Conservation (phyloP, 64 coral and sea anemone species). For the Porites lutea region DNA sequence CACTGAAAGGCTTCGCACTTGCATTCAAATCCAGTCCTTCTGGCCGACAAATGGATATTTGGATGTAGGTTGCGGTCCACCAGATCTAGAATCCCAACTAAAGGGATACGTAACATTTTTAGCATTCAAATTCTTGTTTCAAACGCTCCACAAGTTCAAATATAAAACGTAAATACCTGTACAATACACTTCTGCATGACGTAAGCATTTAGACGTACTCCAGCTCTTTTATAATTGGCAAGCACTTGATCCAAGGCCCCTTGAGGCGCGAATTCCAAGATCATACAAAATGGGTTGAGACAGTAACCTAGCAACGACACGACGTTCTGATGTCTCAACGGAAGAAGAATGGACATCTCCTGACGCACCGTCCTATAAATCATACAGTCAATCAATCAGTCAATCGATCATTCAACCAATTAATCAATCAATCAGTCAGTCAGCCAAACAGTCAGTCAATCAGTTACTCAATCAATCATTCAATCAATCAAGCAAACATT, state of each 20-base stretch:
- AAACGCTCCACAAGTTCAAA: too few relatives aligned
- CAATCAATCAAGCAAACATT: neutral
- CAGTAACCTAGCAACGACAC: conserved; percentile 87
- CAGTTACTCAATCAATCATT: neutral
- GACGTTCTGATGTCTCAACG: conserved; percentile 84
- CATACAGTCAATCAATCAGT: neutral
- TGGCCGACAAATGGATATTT: too few relatives aligned
- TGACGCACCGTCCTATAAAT: conserved; percentile 85
- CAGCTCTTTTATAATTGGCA: conserved; percentile 86
- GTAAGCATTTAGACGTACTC: conserved; percentile 79
- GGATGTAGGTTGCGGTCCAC: too few relatives aligned
- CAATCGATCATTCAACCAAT: neutral
- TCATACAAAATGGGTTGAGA: conserved; percentile 87
- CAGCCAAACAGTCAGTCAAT: neutral
- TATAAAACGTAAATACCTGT: conserved; percentile 66
- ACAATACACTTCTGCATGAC: conserved; percentile 98
- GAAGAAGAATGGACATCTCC: conserved; percentile 91
- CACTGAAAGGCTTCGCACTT: too few relatives aligned
- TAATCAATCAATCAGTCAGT: neutral
- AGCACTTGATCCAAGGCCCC: conserved; percentile 90
- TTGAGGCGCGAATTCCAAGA: conserved; percentile 90
- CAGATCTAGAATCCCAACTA: too few relatives aligned
- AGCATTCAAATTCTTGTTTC: too few relatives aligned
- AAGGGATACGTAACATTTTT: too few relatives aligned
- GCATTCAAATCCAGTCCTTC: too few relatives aligned